Base-by-base conservation (phyloP, 2,113 vertebrate species). In the Coregonus clupeaformis region DNA sequence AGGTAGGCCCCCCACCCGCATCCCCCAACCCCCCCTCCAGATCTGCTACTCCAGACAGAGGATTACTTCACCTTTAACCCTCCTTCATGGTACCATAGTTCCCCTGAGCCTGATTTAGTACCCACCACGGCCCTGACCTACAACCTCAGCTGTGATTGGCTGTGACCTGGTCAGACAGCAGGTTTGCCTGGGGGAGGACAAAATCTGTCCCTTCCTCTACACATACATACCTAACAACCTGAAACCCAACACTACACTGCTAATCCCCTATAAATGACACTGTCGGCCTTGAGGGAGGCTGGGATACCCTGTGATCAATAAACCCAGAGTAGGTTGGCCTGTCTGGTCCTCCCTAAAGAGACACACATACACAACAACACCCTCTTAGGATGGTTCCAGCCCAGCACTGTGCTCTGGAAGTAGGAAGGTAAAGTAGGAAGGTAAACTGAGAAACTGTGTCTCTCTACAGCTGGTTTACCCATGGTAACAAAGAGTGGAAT, bases 231-330 rank as follows among this genome's bases (percentile, higher is more conserved):
- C 52, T 75, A 80, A 68, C 18, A 20, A 36, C 22, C 16, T 6
- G 13, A 42, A 30, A 42, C 18, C 13, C 36, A 42, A 76, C 80
- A 86, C 74, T 76, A 84, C 77, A 71, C 64, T 81, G 75, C 68
- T 70, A 6, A 77, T 75, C 71, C 71, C 59, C 69, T 55, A 13
- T 47, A 25, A 13, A 65, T 24, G 24, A 65, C 60, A 79, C 14
- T 60, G n/a, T 57, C 75, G 59, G 81, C 78, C 78, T 72, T 16
- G 1, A 57, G 75, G 79, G 69, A 80, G 77, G 70, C 77, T 22
- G 70, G 75, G 68, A 78, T 70, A 76, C 78, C 32, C 68, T 64
- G 84, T 49, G 79, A 89, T 89, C 88, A 83, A 89, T 87, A 85
- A 79, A 73, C 81, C 81, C 75, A 29, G 76, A 63, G 69, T 69